Conservation (phyloP, 2,888 invertebrate species). For the Calameuta idolon region DNA sequence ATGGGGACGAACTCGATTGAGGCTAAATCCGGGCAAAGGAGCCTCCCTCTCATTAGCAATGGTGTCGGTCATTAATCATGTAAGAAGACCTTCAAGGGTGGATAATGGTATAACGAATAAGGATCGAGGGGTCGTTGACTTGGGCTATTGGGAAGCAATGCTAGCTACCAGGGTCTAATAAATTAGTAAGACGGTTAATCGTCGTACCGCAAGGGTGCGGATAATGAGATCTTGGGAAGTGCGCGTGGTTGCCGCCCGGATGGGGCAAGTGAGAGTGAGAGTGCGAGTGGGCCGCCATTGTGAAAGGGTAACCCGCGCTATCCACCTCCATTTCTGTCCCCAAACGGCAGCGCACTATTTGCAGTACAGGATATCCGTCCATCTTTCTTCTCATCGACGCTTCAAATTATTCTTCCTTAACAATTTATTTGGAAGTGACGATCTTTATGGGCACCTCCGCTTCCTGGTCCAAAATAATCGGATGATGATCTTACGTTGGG, state of each 20-base stretch:
- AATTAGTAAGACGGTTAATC: constrained; percentile 27
- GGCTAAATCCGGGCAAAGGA: background rate
- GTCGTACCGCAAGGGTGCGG: constrained; percentile 60
- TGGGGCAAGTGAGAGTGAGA: constrained; percentile 55
- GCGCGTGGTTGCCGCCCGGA: constrained; percentile 53
- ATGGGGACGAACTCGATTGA: background rate
- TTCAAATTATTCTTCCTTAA: background rate
- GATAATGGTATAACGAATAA: constrained; percentile 14
- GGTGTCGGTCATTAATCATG: background rate
- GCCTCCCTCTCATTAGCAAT: background rate
- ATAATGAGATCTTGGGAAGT: constrained; percentile 59
- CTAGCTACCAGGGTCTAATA: constrained; percentile 1
- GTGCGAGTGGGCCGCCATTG: constrained; percentile 57
- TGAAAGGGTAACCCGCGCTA: constrained; percentile 54
- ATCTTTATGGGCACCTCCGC: background rate
- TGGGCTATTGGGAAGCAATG: background rate
- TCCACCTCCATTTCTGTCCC: constrained; percentile 58
- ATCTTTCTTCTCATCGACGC: constrained; percentile 31
- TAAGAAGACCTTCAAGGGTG: background rate
- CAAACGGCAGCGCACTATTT: constrained; percentile 62
- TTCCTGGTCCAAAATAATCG: background rate
- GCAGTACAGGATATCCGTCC: constrained; percentile 63
- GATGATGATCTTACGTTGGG: background rate
- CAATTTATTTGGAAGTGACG: background rate
- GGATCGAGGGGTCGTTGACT: constrained; percentile 1